Percentiles rank a stretch among this genome's conserved stretches.
Conservation (phyloP, 2,888 invertebrate genomes). For the Magallana nippona region DNA sequence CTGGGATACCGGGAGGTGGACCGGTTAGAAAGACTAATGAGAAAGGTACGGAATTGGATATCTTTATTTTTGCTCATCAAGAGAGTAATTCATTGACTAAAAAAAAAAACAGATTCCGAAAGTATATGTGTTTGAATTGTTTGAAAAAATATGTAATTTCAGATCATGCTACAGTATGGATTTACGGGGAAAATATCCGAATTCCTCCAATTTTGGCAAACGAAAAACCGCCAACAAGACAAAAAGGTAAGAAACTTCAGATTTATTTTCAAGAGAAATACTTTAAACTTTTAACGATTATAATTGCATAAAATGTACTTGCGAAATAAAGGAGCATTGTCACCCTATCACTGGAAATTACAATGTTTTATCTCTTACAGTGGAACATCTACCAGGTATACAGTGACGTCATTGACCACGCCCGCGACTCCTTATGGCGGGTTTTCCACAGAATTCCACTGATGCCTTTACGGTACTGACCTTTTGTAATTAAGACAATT, state of each 20-base stretch:
- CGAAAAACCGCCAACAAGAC: not conserved
- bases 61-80: not conserved
- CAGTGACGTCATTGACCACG: not conserved
- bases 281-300: too few species aligned
- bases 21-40: slow-evolving; percentile 68
- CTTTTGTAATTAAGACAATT: too few species aligned
- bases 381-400: slow-evolving; percentile 3
- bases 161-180: not conserved
- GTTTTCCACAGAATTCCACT: not conserved
- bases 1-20: slow-evolving; percentile 74
- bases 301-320: too few species aligned
- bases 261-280: not conserved
- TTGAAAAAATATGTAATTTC: not conserved
- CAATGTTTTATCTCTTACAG: not conserved
- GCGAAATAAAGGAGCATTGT: too few species aligned
- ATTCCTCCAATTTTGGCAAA: not conserved
- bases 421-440: not conserved
- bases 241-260: not conserved
- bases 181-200: slow-evolving; percentile 18
- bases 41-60: slow-evolving; percentile 51
- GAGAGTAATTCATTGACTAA: too few species aligned
- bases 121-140: not conserved
- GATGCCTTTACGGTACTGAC: not conserved
- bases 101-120: too few species aligned
- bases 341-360: too few species aligned